phyloP scores from a whole-genome alignment of 2,888 invertebrate species.

The Epiblema foenella region DNA sequence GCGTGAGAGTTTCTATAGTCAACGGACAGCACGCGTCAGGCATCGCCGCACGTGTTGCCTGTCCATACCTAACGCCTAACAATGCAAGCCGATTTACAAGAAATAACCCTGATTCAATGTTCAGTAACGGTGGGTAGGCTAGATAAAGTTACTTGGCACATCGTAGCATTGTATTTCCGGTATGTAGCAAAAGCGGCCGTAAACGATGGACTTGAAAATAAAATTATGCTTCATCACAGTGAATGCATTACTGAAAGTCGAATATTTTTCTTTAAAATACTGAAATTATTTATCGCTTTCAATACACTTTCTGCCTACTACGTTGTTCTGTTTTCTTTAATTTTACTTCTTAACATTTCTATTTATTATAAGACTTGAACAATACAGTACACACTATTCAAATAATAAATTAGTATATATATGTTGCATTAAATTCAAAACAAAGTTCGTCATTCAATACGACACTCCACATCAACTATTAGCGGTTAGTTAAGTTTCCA shows the following conservation, averaged over 20 bases:
- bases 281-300: no score
- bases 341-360: not conserved
- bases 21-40: no score
- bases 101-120: not conserved
- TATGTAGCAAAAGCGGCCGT: not conserved
- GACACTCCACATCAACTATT: conserved; percentile 27
- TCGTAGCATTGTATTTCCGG: not conserved
- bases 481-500: conserved; percentile 40
- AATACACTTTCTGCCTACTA: no score
- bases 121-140: not conserved
- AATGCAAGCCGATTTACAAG: not conserved
- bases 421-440: conserved; percentile 17
- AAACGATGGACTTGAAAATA: not conserved
- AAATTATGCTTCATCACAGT: not conserved
- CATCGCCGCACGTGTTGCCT: no score
- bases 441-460: conserved; percentile 43
- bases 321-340: not conserved
- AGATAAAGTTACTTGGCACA: not conserved
- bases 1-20: no score
- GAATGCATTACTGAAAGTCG: no score
- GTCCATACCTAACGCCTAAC: not conserved
- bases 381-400: not conserved
- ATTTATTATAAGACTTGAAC: no score
- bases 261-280: no score
- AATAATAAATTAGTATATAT: not conserved